These are phyloP conservation scores for Chromoteleia sp. DNA, from an alignment of 2,888 invertebrate species.

Conservation along the genomic window DNA sequence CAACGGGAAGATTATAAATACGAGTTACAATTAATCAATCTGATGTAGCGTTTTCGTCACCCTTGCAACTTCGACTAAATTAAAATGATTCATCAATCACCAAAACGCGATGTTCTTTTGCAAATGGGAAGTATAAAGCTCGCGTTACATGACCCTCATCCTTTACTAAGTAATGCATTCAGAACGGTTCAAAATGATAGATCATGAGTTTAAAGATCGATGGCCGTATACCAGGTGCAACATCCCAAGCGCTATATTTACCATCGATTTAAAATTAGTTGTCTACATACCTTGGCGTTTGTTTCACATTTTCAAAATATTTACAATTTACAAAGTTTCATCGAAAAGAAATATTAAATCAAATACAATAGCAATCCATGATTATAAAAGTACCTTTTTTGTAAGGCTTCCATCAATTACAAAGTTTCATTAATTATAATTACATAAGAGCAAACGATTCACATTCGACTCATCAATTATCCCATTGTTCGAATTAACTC, in stretches of 20 bases:
- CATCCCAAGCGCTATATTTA: slow-evolving; percentile 19
- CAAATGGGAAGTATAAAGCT: slow-evolving; percentile 56
- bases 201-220: slow-evolving; percentile 52
- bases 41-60: slow-evolving; percentile 6
- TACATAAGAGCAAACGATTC: too few relatives aligned
- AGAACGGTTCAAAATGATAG: slow-evolving; percentile 53
- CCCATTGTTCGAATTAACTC: too few relatives aligned
- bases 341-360: too few relatives aligned
- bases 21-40: slow-evolving; percentile 5
- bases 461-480: too few relatives aligned
- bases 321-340: too few relatives aligned
- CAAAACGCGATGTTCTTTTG: slow-evolving; percentile 81
- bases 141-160: slow-evolving; percentile 43
- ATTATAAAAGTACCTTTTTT: too few relatives aligned
- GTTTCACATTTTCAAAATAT: too few relatives aligned
- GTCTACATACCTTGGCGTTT: too few relatives aligned
- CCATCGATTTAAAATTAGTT: slow-evolving; percentile 27
- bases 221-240: slow-evolving; percentile 30
- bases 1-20: too few relatives aligned
- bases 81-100: slow-evolving; percentile 79
- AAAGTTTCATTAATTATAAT: too few relatives aligned
- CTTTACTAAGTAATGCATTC: slow-evolving; percentile 54
- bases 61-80: slow-evolving; percentile 34
- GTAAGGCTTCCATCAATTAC: too few relatives aligned
- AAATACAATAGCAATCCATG: too few relatives aligned